phyloP scores from a whole-genome alignment of 2,797 vertebrate species.

The Sternarchorhynchus goeldii region DNA sequence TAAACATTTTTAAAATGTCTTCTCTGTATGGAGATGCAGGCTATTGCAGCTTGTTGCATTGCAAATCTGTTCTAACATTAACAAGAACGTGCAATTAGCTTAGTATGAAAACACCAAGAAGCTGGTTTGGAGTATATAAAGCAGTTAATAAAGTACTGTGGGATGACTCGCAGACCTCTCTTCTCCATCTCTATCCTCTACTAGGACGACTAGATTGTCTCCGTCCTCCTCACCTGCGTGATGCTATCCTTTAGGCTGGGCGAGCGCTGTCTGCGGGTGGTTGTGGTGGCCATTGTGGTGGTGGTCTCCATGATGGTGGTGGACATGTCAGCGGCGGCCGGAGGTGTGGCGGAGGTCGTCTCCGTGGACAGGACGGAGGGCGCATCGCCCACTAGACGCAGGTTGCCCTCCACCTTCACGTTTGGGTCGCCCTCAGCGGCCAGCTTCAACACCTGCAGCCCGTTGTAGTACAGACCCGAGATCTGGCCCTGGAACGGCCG shows the following conservation, averaged over 20 bases:
- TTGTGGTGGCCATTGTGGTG: slow-evolving; percentile 96
- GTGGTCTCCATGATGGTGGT: slow-evolving; percentile 98
- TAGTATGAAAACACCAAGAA: background rate
- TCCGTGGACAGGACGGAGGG: slow-evolving; percentile 87
- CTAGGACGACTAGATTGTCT: background rate
- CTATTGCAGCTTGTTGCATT: too few species aligned
- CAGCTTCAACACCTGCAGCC: slow-evolving; percentile 92
- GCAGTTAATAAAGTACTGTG: background rate
- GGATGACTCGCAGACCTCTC: too few species aligned
- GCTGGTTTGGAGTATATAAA: background rate
- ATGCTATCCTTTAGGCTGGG: slow-evolving; percentile 92
- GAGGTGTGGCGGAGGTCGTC: slow-evolving; percentile 87
- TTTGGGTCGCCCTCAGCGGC: slow-evolving; percentile 93
- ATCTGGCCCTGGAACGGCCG: slow-evolving; percentile 96
- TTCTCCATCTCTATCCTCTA: background rate
- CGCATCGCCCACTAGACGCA: slow-evolving; percentile 89
- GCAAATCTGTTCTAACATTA: too few species aligned
- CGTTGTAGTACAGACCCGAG: slow-evolving; percentile 96
- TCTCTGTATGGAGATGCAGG: too few species aligned
- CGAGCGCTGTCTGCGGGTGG: slow-evolving; percentile 90
- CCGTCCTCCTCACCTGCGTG: slow-evolving; percentile 79
- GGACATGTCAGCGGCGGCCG: slow-evolving; percentile 90
- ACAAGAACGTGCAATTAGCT: too few species aligned
- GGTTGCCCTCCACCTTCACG: slow-evolving; percentile 87
- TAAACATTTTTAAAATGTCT: too few species aligned